Percentiles rank a stretch among this genome's conserved stretches.
Conservation (phyloP, 2,797 vertebrate genomes). For the Sebastes steindachneri region DNA sequence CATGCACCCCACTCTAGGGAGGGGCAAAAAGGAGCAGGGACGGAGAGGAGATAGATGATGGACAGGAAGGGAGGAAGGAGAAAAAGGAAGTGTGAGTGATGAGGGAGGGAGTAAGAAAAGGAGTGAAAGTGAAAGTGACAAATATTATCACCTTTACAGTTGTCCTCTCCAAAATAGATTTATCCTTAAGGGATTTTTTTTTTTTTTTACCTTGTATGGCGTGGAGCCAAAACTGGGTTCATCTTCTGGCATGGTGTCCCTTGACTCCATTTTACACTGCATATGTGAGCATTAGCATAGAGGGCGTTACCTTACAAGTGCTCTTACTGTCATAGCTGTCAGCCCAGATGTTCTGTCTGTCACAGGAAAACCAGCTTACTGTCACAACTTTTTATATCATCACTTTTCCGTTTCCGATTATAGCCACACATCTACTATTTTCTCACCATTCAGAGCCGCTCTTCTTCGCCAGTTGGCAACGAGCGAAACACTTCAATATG, state of each 20-base stretch:
- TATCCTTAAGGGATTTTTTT: neutral
- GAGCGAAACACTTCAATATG: neutral
- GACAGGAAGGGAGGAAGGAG: constrained; percentile 21
- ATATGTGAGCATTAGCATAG: constrained; percentile 43
- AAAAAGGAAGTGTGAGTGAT: constrained; percentile 30
- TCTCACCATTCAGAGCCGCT: neutral
- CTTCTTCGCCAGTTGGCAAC: neutral
- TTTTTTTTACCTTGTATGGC: neutral
- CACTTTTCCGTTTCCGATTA: constrained; percentile 5
- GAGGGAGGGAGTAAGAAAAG: neutral
- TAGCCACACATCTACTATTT: neutral
- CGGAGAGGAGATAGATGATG: constrained; percentile 35
- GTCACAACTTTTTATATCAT: constrained; percentile 36
- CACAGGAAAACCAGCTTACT: constrained; percentile 10
- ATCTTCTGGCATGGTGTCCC: constrained; percentile 28
- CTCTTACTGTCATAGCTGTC: constrained; percentile 46
- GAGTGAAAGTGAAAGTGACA: neutral
- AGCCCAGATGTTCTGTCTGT: constrained; percentile 16
- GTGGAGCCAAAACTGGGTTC: neutral
- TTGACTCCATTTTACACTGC: constrained; percentile 36
- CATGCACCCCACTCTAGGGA: constrained; percentile 65
- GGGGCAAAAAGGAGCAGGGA: constrained; percentile 15
- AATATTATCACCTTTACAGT: neutral
- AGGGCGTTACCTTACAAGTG: constrained; percentile 36
- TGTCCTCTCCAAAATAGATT: neutral